Evolutionary conservation across 30 jellyfish, hydroid and myxozoan species (phyloP).

Genomic region (Calvadosia cruxmelitensis): DNA sequence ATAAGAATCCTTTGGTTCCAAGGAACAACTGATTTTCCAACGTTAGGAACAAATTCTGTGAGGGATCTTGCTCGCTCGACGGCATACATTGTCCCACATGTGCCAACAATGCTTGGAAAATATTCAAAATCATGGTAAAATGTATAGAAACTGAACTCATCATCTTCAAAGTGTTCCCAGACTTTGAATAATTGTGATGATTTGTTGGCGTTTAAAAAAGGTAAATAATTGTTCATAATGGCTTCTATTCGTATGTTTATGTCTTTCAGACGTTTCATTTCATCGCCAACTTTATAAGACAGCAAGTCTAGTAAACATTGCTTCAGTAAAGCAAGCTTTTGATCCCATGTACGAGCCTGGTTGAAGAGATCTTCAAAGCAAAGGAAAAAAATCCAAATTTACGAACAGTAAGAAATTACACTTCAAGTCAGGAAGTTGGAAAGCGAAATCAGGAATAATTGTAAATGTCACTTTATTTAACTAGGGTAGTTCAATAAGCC

Average conservation of each 20-base stretch:
- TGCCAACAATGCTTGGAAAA: conserved; percentile 67
- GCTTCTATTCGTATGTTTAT: not conserved
- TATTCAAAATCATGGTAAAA: conserved; percentile 38
- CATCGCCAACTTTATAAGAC: not conserved
- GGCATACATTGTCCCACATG: conserved; percentile 82
- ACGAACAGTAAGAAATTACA: no score
- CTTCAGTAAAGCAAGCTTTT: not conserved
- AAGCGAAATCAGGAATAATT: no score
- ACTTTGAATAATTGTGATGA: conserved; percentile 8
- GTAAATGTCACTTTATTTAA: no score
- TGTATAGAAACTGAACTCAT: conserved; percentile 64
- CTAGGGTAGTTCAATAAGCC: no score
- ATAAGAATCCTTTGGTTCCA: conserved; percentile 53
- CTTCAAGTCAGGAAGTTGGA: no score
- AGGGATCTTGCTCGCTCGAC: conserved; percentile 52
- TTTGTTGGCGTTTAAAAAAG: not conserved
- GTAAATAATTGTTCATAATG: not conserved
- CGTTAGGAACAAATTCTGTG: conserved; percentile 32
- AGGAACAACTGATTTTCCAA: conserved; percentile 10
- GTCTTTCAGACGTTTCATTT: not conserved
- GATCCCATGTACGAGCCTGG: not conserved
- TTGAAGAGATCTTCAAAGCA: not conserved
- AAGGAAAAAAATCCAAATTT: no score
- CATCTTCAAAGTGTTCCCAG: conserved; percentile 42
- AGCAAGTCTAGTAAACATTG: not conserved